Evolutionary conservation across 1,140 invertebrate genomes (phyloP), one percentile per base, ranked within the genome.

Genomic region (Drosophila triauraria): DNA sequence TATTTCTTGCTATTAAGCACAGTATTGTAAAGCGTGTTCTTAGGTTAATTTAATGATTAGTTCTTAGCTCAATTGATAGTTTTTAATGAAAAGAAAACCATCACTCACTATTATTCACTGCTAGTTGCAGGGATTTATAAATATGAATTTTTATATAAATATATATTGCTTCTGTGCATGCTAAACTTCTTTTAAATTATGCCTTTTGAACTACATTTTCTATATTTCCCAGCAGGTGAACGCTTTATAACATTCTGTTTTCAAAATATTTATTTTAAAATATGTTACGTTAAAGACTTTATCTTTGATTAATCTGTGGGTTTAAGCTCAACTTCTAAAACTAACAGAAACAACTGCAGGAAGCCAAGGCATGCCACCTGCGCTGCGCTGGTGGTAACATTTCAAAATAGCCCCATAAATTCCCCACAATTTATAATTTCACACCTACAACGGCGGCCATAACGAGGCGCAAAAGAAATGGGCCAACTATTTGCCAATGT

Each of bases 401-500:
- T 71, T 56, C 56, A 57, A 76, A 80, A 77, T 88, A 77, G 80
- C 70, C 80, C 63, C 83, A 86, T 86, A 86, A 86, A 86, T 86
- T 88, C 46, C 57, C 59, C 30, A 65, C 84, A 86, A 86, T 88
- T 86, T 86, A 86, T 86, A 86, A 86, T 86, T 86, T 86, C 83
- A 86, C 83, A 86, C 83, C 84, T 86, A 67, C 76, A 56, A 54
- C 15, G 17, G 23, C 23, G 35, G 32, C 70, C 71, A 79, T 87
- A 85, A 87, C 79, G 79, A 87, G 82, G 38, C 35, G 13, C 46
- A 17, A 59, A 46, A 46, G 81, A 82, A 75, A 46, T 76, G 46
- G 76, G 65, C 83, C 46, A 86, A 87, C 83, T 86, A 87, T 88
- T 86, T 83, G 83, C 83, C 80, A 88, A 86, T 88, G 84, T 88